Conservation (phyloP, 2,113 vertebrate genomes). For the Vimba vimba region DNA sequence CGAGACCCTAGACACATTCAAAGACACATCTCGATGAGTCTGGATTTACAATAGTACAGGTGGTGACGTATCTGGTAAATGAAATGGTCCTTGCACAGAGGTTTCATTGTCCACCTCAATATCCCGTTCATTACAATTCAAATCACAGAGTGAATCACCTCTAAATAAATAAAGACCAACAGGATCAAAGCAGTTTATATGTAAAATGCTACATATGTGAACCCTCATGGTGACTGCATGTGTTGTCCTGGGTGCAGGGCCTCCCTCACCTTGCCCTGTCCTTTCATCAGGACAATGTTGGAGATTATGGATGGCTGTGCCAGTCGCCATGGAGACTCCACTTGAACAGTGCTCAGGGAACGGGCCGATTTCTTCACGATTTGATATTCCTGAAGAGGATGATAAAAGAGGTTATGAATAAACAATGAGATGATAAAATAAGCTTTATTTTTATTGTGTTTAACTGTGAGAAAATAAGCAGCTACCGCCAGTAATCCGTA, state of each 20-base stretch:
- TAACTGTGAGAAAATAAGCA: background rate
- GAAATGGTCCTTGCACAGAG: background rate
- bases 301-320: conserved; percentile 97
- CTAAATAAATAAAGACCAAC: background rate
- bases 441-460: background rate
- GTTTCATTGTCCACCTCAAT: background rate
- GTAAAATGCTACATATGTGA: background rate
- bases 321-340: conserved; percentile 96
- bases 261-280: conserved; percentile 92
- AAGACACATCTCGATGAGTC: background rate
- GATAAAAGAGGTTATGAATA: conserved; percentile 45
- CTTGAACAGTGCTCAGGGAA: conserved; percentile 92
- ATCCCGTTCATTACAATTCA: background rate
- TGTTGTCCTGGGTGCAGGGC: conserved; percentile 42
- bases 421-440: conserved; percentile 29
- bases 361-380: conserved; percentile 93
- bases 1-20: conserved; percentile 82
- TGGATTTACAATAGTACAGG: background rate
- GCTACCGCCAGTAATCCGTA: background rate
- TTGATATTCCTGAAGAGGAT: conserved; percentile 85
- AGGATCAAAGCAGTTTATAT: conserved; percentile 16
- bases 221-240: conserved; percentile 25
- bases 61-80: background rate
- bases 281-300: conserved; percentile 97
- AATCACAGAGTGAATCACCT: background rate